These are phyloP conservation scores for Athripsodes cinereus DNA, from an alignment of 2,888 invertebrate genomes.

Conservation along the genomic window DNA sequence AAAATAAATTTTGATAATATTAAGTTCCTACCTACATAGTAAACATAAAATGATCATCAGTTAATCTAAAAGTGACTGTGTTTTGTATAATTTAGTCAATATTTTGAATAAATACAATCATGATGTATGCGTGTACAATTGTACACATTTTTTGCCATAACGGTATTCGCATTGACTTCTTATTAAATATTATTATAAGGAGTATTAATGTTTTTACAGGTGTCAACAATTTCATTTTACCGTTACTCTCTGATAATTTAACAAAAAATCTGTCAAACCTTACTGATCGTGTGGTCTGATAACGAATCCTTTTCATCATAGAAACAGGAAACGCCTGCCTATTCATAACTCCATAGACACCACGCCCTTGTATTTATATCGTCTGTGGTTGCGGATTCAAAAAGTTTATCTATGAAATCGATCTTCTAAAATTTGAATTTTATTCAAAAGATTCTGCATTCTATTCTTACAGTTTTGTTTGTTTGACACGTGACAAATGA, in stretches of 20 bases:
- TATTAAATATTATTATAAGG: neutral
- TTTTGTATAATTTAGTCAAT: too few relatives aligned
- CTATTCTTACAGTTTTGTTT: too few relatives aligned
- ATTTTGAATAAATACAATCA: neutral
- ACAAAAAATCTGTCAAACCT: neutral
- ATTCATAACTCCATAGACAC: too few relatives aligned
- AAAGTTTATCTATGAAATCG: neutral
- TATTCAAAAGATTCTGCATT: neutral
- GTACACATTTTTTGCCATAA: too few relatives aligned
- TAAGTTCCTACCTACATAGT: too few relatives aligned
- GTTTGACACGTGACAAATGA: neutral
- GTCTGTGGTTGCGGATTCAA: neutral
- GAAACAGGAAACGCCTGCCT: too few relatives aligned
- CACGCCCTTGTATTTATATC: neutral
- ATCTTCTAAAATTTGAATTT: neutral
- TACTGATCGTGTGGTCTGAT: neutral
- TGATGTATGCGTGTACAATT: too few relatives aligned
- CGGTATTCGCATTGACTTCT: neutral
- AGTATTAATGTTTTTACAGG: neutral
- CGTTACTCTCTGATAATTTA: neutral
- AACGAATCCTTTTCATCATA: neutral
- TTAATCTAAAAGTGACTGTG: too few relatives aligned
- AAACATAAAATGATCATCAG: too few relatives aligned
- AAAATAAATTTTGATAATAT: too few relatives aligned
- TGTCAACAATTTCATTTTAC: neutral